Evolutionary conservation across 2,888 invertebrate genomes (phyloP), one percentile per base, ranked within the genome.

Genomic region (Arge pagana): DNA sequence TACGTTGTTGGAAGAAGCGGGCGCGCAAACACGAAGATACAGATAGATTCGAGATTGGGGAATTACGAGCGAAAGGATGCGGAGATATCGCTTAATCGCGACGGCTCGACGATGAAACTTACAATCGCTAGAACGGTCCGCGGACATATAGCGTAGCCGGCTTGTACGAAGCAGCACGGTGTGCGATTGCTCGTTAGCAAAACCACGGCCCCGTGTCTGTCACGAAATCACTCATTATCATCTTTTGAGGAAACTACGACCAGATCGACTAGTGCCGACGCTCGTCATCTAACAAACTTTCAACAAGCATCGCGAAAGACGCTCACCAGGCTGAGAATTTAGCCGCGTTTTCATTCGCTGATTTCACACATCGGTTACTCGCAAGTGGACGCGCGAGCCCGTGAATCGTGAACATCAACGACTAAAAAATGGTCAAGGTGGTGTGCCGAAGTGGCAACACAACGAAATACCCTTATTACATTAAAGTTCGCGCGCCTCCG

Each of bases 141-240:
- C n/a, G n/a, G n/a, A n/a, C n/a, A n/a, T n/a, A n/a, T n/a, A n/a
- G n/a, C n/a, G n/a, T n/a, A n/a, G n/a, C n/a, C n/a, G n/a, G n/a
- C n/a, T n/a, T n/a, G 58, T 58, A 54, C 58, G 60, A 65, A 60
- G 56, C 62, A 59, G 55, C 21, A 30, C 55, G 60, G 61, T 58
- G 65, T 64, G 68, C 67, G 74, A 75, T 76, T 76, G 76, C 76
- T 76, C 76, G 75, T 76, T 76, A 76, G 73, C 68, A 69, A 68
- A 63, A 66, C 67, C 68, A 76, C 76, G 76, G 75, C 76, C 75
- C 76, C 76, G 76, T 76, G 76, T 76, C 76, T 73, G 76, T 76
- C 76, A 75, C 76, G 74, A 76, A 76, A 76, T 76, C 74, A 64
- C 74, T 76, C 75, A 76, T 76, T 76, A 75, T 75, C 76, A 75